Conservation (phyloP, 2,113 vertebrate species). For the Trematomus loennbergii region DNA sequence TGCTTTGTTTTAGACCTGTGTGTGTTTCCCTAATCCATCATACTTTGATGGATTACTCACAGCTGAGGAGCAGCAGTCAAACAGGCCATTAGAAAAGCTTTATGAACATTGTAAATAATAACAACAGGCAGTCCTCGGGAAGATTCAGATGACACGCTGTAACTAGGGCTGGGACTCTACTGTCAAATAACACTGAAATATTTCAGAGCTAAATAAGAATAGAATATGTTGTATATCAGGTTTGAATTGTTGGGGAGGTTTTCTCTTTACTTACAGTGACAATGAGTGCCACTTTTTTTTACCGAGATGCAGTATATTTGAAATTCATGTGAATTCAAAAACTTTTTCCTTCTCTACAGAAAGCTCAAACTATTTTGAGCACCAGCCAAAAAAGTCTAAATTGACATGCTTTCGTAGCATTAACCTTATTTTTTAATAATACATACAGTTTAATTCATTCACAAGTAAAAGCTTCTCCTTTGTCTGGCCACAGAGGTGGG, state of each 20-base stretch:
- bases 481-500: neutral
- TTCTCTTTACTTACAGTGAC: neutral
- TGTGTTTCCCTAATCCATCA: constrained; percentile 36
- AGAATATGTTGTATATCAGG: neutral
- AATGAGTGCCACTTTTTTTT: too few species aligned
- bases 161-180: neutral
- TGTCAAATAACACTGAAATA: neutral
- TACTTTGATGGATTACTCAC: constrained; percentile 48
- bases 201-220: neutral
- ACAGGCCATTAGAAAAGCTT: constrained; percentile 43
- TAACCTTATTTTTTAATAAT: neutral
- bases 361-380: too few species aligned
- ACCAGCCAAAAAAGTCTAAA: neutral
- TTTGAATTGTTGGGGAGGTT: neutral
- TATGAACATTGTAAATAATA: constrained; percentile 55
- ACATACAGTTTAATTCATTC: neutral
- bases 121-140: constrained; percentile 10
- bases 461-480: neutral
- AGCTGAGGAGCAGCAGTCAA: constrained; percentile 43
- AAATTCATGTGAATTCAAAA: too few species aligned
- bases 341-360: too few species aligned
- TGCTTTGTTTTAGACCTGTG: neutral
- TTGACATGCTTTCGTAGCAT: neutral
- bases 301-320: too few species aligned
- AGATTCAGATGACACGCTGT: constrained; percentile 4